These are phyloP conservation scores for Tachina grossa DNA, from an alignment of 2,888 invertebrate species.

Conservation along the genomic window DNA sequence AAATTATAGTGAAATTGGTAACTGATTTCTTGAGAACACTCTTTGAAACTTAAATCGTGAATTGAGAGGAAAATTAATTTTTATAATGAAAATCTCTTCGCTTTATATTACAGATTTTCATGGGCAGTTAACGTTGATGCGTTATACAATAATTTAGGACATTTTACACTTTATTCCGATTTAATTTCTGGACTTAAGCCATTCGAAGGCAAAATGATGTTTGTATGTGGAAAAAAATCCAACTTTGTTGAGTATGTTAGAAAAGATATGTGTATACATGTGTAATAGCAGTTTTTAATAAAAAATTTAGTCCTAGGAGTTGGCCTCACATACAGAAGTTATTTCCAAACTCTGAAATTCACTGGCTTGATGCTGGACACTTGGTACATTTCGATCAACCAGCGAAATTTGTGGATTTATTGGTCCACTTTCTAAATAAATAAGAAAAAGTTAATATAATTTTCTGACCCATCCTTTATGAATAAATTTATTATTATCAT, in stretches of 20 bases:
- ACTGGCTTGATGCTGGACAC: constrained; percentile 90
- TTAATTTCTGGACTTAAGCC: constrained; percentile 69
- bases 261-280: not conserved
- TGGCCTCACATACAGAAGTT: constrained; percentile 85
- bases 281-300: not conserved
- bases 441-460: not conserved
- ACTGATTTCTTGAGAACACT: no score
- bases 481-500: not conserved
- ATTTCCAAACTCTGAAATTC: constrained; percentile 85
- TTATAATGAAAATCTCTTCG: no score
- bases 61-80: no score
- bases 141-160: constrained; percentile 86
- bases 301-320: constrained; percentile 83
- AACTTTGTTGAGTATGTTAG: constrained; percentile 89
- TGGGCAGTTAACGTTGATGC: constrained; percentile 93
- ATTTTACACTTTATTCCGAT: constrained; percentile 71
- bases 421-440: constrained; percentile 82
- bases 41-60: no score
- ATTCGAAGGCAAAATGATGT: constrained; percentile 84
- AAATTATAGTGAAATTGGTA: no score
- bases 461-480: not conserved
- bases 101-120: constrained; percentile 26
- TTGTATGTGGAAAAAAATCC: constrained; percentile 93
- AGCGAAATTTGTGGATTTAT: constrained; percentile 81
- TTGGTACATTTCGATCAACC: constrained; percentile 97